Conservation (phyloP, 2,888 invertebrate species). For the Fabriciana adippe region DNA sequence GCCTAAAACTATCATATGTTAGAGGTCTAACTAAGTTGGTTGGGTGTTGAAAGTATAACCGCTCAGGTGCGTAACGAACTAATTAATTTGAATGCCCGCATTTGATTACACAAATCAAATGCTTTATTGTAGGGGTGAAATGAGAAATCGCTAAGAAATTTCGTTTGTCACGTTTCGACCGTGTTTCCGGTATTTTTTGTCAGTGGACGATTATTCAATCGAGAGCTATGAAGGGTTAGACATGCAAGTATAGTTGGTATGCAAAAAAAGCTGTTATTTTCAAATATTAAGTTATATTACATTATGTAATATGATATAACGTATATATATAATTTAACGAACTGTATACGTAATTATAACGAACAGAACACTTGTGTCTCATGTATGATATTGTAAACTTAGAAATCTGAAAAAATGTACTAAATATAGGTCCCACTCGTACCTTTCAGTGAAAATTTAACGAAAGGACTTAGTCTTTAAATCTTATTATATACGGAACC, state of each 20-base stretch:
- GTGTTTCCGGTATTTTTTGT: slow-evolving; percentile 74
- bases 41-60: slow-evolving; percentile 56
- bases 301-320: too few species aligned
- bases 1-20: slow-evolving; percentile 1
- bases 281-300: neutral
- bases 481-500: too few species aligned
- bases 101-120: slow-evolving; percentile 82
- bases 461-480: too few species aligned
- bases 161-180: slow-evolving; percentile 76
- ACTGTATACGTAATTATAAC: too few species aligned
- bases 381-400: too few species aligned
- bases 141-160: slow-evolving; percentile 82
- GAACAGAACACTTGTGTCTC: too few species aligned
- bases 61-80: slow-evolving; percentile 82
- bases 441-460: too few species aligned
- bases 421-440: too few species aligned
- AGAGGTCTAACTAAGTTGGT: slow-evolving; percentile 34
- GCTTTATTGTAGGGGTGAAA: slow-evolving; percentile 74
- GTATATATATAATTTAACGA: too few species aligned
- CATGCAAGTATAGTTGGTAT: neutral
- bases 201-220: slow-evolving; percentile 63
- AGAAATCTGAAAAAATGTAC: too few species aligned
- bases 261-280: too few species aligned
- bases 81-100: slow-evolving; percentile 81
- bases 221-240: slow-evolving; percentile 32